Evolutionary conservation across 2,113 vertebrate genomes (phyloP).

Genomic region (Anser brachyrhynchus): DNA sequence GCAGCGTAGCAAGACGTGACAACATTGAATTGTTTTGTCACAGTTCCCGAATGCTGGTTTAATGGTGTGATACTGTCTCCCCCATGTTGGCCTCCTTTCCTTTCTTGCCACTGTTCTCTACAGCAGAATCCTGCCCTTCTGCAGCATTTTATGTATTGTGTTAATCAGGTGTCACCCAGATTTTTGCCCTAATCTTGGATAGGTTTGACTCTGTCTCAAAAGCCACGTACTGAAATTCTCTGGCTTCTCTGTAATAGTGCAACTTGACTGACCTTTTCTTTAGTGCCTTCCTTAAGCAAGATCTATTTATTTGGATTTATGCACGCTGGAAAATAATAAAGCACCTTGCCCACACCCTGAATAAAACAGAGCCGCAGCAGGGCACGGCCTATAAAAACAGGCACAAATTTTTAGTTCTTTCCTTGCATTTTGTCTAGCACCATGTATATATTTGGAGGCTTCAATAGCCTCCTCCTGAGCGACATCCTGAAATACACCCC

Average conservation of each 20-base stretch:
- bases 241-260: not conserved
- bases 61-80: not conserved
- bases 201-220: not conserved
- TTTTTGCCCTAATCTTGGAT: not conserved
- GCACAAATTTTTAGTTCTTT: rapidly evolving
- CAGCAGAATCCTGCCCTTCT: not conserved
- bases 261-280: not conserved
- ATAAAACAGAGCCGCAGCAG: not conserved
- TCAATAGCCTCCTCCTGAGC: slow-evolving; percentile 94
- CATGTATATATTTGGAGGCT: slow-evolving; percentile 97
- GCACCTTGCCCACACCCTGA: not conserved
- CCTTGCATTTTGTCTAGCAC: slow-evolving; percentile 69
- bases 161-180: not conserved
- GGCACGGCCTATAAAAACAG: rapidly evolving
- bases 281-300: not conserved
- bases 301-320: not conserved
- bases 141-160: rapidly evolving
- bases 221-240: not conserved
- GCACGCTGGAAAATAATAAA: not conserved
- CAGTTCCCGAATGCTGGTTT: not conserved
- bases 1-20: not conserved
- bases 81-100: rapidly evolving
- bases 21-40: not conserved
- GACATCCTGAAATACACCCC: slow-evolving; percentile 89
- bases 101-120: not conserved